Base-by-base conservation (phyloP, 2,888 invertebrate species). In the Apodemia zela region DNA sequence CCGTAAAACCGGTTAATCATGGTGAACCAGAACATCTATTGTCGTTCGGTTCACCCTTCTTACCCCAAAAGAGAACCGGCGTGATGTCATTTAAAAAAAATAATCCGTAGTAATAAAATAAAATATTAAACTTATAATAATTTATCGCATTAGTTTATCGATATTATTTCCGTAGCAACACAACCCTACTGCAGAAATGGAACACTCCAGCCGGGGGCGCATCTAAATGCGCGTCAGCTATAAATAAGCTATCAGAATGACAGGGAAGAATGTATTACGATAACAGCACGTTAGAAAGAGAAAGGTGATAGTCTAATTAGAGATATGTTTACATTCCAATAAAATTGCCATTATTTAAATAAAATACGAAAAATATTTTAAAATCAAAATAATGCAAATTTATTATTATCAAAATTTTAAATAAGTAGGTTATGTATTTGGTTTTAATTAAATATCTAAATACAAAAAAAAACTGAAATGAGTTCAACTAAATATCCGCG, bases 141-240 rank as follows among this genome's bases (percentile, higher is more conserved):
- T 21, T 21, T 21, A 17, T 51, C 5, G 7, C 3, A 38, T 61
- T 35, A 17, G 54, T 62, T 64, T 67, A 73, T 75, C 74, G 73
- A 75, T 68, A 76, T 63, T 65, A 69, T 63, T 72, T 64, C 60
- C 38, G 62, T 63, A 66, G 54, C 57, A 66, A 61, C 29, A 66
- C 84, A 78, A 66, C 85, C 75, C 84, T 85, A 81, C 67, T 66
- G 62, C 72, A 78, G 84, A 85, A 82, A 82, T 81, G 81, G 82
- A 81, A 79, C 85, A 82, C 84, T 82, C 81, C 80, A 54, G 54
- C 54, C 15, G 76, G 83, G 84, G 85, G 85, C 81, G 81, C 76
- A 74, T 74, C 75, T 73, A 76, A 78, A 72, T 73, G 75, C 72
- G 73, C 73, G 73, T 72, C 73, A 77, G 76, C 85, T 86, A 87